phyloP scores from a whole-genome alignment of 2,888 invertebrate genomes.

The Diploptera punctata region DNA sequence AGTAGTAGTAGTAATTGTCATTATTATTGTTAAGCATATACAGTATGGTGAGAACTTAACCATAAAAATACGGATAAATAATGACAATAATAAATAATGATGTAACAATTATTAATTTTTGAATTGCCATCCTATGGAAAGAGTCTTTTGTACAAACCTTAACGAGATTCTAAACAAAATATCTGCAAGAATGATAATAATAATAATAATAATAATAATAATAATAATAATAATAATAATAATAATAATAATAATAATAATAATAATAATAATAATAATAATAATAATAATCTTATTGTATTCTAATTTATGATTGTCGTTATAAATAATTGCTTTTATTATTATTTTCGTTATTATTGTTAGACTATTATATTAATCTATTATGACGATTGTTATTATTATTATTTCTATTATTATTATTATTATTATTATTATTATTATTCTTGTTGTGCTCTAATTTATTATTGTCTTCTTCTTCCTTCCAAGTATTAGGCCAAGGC shows the following conservation, averaged over 20 bases:
- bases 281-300: background rate
- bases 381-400: background rate
- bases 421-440: background rate
- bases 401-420: constrained; percentile 1
- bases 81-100: no score
- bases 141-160: no score
- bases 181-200: background rate
- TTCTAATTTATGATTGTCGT: no score
- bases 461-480: no score
- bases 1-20: no score
- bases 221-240: constrained; percentile 3
- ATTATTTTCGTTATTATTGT: background rate
- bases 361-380: background rate
- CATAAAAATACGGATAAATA: no score
- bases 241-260: constrained; percentile 4
- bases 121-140: no score
- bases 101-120: no score
- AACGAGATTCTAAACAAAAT: background rate
- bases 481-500: no score
- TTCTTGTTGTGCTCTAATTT: no score
- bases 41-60: no score
- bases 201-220: background rate
- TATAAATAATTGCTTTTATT: background rate
- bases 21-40: no score
- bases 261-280: constrained; percentile 8